These are phyloP conservation scores for Vombatus ursinus DNA, from an alignment of 2,113 vertebrate genomes.

Conservation along the genomic window DNA sequence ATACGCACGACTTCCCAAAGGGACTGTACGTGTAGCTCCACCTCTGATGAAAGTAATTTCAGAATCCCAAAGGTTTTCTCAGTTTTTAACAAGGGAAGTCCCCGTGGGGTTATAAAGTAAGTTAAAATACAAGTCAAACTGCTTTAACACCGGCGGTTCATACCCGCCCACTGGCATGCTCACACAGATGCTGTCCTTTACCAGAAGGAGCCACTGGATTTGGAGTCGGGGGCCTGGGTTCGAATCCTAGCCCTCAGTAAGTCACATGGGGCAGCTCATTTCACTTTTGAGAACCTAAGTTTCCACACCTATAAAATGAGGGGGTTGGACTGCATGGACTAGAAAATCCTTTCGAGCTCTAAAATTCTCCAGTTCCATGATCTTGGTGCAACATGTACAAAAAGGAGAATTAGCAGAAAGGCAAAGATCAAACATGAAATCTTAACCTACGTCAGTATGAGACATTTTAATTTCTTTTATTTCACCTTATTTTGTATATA, in stretches of 20 bases:
- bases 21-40: background rate
- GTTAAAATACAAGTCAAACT: background rate
- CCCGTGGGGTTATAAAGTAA: background rate
- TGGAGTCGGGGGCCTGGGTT: background rate
- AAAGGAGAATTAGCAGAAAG: too few relatives aligned
- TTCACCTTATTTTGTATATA: background rate
- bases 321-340: background rate
- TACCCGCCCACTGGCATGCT: background rate
- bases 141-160: background rate
- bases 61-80: background rate
- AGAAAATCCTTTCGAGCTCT: too few relatives aligned
- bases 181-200: background rate
- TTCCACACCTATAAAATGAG: constrained; percentile 6
- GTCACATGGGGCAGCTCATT: background rate
- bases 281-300: background rate
- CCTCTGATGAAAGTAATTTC: background rate
- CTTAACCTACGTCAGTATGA: too few relatives aligned
- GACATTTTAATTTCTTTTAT: background rate
- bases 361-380: too few relatives aligned
- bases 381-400: too few relatives aligned
- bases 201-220: background rate
- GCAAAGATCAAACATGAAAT: too few relatives aligned
- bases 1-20: background rate
- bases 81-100: background rate
- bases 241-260: background rate